phyloP scores from a whole-genome alignment of 1,140 invertebrate genomes.

The Plectus sambesii region DNA sequence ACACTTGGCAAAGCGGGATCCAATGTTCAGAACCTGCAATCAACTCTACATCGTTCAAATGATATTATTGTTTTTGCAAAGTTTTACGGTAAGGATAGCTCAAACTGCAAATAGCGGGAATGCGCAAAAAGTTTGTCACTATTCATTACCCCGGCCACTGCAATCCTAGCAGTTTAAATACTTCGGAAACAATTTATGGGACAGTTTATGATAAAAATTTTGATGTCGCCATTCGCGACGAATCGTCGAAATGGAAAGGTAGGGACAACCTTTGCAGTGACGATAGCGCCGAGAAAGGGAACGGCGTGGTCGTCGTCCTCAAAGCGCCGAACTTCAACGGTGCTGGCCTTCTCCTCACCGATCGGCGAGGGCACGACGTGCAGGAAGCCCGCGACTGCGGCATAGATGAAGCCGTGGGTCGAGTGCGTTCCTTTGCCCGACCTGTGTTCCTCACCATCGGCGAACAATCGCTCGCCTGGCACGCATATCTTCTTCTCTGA shows the following conservation, averaged over 20 bases:
- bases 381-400: constrained; percentile 14
- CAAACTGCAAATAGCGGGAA: too few relatives aligned
- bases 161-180: too few relatives aligned
- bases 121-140: too few relatives aligned
- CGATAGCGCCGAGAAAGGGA: constrained; percentile 20
- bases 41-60: too few relatives aligned
- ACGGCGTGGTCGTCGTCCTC: constrained; percentile 17
- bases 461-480: constrained; percentile 25
- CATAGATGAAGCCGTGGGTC: constrained; percentile 17
- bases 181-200: too few relatives aligned
- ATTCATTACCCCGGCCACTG: too few relatives aligned
- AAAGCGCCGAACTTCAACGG: constrained; percentile 18
- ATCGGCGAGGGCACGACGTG: constrained; percentile 9
- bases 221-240: neutral
- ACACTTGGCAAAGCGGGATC: constrained; percentile 27
- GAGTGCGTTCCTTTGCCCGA: constrained; percentile 20
- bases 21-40: constrained; percentile 21
- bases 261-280: constrained; percentile 12
- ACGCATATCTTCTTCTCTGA: constrained; percentile 12
- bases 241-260: neutral
- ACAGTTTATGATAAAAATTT: neutral
- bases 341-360: constrained; percentile 12
- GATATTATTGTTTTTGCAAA: too few relatives aligned
- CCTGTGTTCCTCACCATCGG: constrained; percentile 22
- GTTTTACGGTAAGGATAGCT: too few relatives aligned